A percentile compares a stretch with the other conserved stretches of the same genome.
These are phyloP conservation scores for Gerosis bhagava DNA, from an alignment of 2,888 invertebrate genomes.

Conservation along the genomic window DNA sequence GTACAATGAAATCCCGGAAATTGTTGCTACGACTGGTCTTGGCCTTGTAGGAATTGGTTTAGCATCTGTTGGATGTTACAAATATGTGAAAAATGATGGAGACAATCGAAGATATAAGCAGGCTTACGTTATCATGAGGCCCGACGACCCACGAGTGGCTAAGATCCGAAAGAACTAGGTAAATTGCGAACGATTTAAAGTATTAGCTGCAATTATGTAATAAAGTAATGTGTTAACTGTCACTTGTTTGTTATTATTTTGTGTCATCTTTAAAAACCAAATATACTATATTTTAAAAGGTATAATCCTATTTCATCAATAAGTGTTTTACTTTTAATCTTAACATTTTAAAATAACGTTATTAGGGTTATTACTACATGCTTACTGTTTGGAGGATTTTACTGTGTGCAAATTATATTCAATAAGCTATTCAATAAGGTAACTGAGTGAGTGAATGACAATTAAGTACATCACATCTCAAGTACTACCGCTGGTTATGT, in stretches of 20 bases:
- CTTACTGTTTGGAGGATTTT: too few relatives aligned
- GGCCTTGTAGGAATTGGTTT: constrained; percentile 82
- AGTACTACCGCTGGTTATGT: too few relatives aligned
- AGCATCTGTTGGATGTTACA: constrained; percentile 65
- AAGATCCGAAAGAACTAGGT: constrained; percentile 78
- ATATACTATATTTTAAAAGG: not conserved
- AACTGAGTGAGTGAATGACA: too few relatives aligned
- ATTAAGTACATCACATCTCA: too few relatives aligned
- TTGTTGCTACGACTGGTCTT: constrained; percentile 82
- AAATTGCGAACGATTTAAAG: constrained; percentile 28
- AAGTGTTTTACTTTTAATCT: too few relatives aligned
- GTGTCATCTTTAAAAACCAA: too few relatives aligned
- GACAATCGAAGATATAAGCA: constrained; percentile 86
- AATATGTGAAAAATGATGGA: constrained; percentile 82
- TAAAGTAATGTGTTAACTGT: constrained; percentile 49
- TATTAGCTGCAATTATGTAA: constrained; percentile 63
- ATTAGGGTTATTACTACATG: too few relatives aligned
- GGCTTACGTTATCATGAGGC: constrained; percentile 84
- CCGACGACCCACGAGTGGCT: constrained; percentile 85
- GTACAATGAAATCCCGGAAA: constrained; percentile 88
- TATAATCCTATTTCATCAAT: too few relatives aligned
- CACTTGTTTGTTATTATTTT: constrained; percentile 13
- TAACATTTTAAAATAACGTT: too few relatives aligned
- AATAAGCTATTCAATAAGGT: too few relatives aligned
- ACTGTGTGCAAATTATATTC: too few relatives aligned